Evolutionary conservation across 2,888 invertebrate species (phyloP), one percentile per base, ranked within the genome.

Genomic region (Macrophya alboannulata): DNA sequence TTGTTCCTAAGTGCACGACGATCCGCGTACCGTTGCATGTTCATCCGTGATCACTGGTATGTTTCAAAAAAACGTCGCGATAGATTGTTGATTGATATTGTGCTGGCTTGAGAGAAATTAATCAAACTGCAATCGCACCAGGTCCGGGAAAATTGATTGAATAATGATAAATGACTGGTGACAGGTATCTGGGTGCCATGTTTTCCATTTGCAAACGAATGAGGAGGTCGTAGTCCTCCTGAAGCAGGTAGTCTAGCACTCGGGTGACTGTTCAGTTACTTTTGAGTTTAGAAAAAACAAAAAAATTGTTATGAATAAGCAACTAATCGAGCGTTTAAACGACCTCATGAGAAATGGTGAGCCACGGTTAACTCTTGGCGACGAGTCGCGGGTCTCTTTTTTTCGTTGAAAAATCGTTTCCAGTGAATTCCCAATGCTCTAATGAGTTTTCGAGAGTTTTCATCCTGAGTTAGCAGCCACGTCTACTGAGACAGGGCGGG

Each of bases 381-480:
- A 77, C 17, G 55, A 77, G 55, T 77, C 48, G 25, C 17, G 77
- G 10, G 55, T 68, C 37, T 43, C 74, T 62, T 43, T 81, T 21
- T 10, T 12, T 12, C 4, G 37, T 37, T 81, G 62, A 81, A 81
- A 81, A 62, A 81, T 81, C 43, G 62, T 81, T 81, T 10, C 10
- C 25, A 43, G 43, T 62, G 15, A 43, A 81, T 81, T 59, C 62
- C 81, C 81, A 81, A 81, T 62, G 31, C 59, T 81, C 81, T 62
- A 21, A 81, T 59, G 40, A 81, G 81, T 59, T 81, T 81, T 62
- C 81, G 37, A 43, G 48, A 81, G 59, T 59, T 43, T 62, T 43
- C 31, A 31, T 55, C 17, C n/a, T n/a, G 25, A 51, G 51, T 55
- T 55, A 37, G 51, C 77, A 43, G 37, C 8, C 31, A 9, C n/a